Evolutionary conservation across 2,888 invertebrate species (phyloP).

Genomic region (Sesamia inferens): DNA sequence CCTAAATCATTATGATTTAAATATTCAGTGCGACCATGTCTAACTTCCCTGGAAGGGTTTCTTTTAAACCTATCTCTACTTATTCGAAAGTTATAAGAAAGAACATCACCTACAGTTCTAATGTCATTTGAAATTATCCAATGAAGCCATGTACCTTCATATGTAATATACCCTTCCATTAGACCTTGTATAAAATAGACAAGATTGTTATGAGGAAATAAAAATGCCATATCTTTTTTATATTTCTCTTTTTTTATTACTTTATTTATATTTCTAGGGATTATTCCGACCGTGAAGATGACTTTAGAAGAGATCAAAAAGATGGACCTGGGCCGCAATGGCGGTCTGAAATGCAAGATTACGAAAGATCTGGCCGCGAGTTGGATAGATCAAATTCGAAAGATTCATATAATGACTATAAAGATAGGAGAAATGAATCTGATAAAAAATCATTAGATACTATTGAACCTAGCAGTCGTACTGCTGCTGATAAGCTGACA

Average conservation of each 20-base stretch:
- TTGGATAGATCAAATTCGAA: conserved; percentile 86
- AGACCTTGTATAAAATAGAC: too few relatives aligned
- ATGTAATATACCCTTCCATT: too few relatives aligned
- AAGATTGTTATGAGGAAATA: neutral
- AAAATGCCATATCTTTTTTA: neutral
- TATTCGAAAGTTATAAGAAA: too few relatives aligned
- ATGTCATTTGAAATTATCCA: too few relatives aligned
- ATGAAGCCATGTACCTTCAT: too few relatives aligned
- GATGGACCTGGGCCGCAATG: conserved; percentile 85
- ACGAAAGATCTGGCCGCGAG: conserved; percentile 83
- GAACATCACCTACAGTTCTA: too few relatives aligned
- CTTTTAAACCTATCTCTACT: too few relatives aligned
- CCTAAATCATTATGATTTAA: too few relatives aligned
- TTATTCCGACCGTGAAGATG: conserved; percentile 87
- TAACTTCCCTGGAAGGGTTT: too few relatives aligned
- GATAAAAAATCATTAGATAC: conserved; percentile 83
- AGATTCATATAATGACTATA: conserved; percentile 87
- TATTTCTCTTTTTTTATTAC: conserved; percentile 5
- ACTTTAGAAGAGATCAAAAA: conserved; percentile 82
- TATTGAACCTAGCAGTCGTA: conserved; percentile 81
- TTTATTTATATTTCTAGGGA: conserved; percentile 77
- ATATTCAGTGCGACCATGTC: too few relatives aligned
- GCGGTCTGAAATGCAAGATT: conserved; percentile 88
- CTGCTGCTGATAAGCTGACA: conserved; percentile 86
- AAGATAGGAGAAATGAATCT: conserved; percentile 87